Percentiles rank a stretch among this genome's conserved stretches.
phyloP scores from a whole-genome alignment of 2,797 vertebrate species.

The Pangasius sanitwongsei region DNA sequence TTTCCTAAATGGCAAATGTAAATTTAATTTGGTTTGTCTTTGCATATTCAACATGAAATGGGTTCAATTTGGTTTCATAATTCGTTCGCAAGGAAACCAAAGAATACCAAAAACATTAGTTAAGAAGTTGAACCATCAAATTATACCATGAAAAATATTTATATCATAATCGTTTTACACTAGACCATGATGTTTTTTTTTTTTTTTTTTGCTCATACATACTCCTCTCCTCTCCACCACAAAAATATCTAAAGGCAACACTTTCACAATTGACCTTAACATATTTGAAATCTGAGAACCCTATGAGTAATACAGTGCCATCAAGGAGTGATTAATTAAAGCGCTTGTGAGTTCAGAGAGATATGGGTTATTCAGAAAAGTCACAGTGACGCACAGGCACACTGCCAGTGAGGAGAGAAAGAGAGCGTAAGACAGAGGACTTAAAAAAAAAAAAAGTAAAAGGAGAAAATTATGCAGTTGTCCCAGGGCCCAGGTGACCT shows the following conservation, averaged over 20 bases:
- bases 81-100: not conserved
- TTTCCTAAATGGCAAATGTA: not conserved
- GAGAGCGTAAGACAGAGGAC: conserved; percentile 22
- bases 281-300: not conserved
- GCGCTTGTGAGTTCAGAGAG: conserved; percentile 5
- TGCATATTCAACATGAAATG: not conserved
- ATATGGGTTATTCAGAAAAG: conserved; percentile 28
- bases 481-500: conserved; percentile 40
- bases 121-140: not conserved
- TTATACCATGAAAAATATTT: not conserved
- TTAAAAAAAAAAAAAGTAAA: not conserved
- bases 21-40: not conserved
- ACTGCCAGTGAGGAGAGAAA: conserved; percentile 26
- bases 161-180: not conserved
- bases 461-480: conserved; percentile 39
- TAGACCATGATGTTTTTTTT: not conserved
- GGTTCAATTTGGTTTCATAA: not conserved
- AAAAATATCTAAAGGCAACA: not conserved
- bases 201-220: conserved; percentile 1
- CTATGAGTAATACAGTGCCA: not conserved
- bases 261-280: not conserved
- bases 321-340: conserved; percentile 30
- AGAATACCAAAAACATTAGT: not conserved
- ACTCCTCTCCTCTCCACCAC: not conserved
- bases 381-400: conserved; percentile 24